Percentiles rank a stretch among this genome's conserved stretches.
phyloP scores from a whole-genome alignment of 2,797 vertebrate species.

The Momotus momota region DNA sequence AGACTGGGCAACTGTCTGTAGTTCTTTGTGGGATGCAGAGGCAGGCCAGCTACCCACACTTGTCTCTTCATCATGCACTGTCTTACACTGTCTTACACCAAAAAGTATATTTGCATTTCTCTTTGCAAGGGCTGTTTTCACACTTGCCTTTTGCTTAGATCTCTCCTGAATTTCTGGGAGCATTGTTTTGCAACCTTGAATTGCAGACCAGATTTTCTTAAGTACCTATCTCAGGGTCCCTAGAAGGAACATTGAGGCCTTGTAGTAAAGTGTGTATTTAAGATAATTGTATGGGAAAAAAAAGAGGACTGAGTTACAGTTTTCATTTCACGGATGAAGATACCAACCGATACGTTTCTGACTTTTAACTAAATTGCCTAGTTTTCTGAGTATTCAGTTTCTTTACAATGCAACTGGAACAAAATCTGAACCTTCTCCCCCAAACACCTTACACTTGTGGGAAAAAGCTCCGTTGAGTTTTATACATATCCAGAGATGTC shows the following conservation, averaged over 20 bases:
- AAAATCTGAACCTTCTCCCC: background rate
- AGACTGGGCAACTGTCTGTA: background rate
- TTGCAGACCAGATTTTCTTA: background rate
- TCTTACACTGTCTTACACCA: background rate
- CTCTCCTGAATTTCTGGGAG: background rate
- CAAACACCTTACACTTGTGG: fast-evolving
- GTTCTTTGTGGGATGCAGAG: background rate
- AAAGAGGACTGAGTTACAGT: background rate
- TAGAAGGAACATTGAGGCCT: background rate
- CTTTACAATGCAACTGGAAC: background rate
- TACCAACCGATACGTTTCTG: background rate
- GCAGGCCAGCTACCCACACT: background rate
- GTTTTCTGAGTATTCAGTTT: background rate
- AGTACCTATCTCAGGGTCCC: background rate
- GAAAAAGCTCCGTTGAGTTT: background rate
- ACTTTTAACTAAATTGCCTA: background rate
- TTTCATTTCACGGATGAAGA: background rate
- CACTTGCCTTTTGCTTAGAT: background rate
- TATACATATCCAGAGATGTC: background rate
- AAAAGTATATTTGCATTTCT: background rate
- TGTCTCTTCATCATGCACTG: background rate
- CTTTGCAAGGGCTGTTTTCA: background rate
- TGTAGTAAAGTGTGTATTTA: background rate
- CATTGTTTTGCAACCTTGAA: background rate
- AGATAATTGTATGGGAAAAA: background rate